Evolutionary conservation across 2,888 invertebrate species (phyloP).

Genomic region (Phlogophora meticulosa): DNA sequence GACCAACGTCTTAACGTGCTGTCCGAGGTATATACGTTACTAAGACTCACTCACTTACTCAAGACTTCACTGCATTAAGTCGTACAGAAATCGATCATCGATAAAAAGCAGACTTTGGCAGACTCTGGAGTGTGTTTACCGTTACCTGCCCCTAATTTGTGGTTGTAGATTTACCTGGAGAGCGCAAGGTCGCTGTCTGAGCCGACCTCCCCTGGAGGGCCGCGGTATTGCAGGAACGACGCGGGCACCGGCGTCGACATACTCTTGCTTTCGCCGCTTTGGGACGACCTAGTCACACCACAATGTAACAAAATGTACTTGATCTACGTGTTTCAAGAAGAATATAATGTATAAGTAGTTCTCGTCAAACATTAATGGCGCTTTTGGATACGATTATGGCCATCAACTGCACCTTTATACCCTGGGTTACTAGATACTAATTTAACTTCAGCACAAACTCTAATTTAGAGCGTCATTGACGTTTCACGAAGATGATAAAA

Average conservation of each 20-base stretch:
- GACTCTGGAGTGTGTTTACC: too few species aligned
- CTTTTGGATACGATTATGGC: background rate
- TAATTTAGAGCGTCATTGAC: conserved; percentile 6
- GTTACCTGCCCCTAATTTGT: too few species aligned
- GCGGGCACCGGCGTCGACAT: conserved; percentile 84
- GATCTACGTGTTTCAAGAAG: too few species aligned
- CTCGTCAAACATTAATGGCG: conserved; percentile 7
- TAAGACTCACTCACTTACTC: too few species aligned
- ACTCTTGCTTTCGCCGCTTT: conserved; percentile 73
- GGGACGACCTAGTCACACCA: conserved; percentile 55
- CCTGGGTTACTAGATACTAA: background rate
- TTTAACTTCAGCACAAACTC: background rate
- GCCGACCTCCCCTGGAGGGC: conserved; percentile 87
- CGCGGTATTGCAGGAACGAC: conserved; percentile 89
- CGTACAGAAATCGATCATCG: too few species aligned
- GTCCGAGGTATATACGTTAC: too few species aligned
- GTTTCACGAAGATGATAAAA: background rate
- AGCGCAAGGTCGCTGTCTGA: conserved; percentile 87
- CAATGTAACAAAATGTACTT: conserved; percentile 11
- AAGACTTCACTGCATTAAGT: too few species aligned
- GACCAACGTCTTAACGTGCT: too few species aligned
- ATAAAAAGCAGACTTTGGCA: too few species aligned
- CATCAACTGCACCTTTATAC: too few species aligned
- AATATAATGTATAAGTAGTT: background rate
- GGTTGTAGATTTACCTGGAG: conserved; percentile 76